Conservation (phyloP, 2,888 invertebrate species). For the Netelia melanura region DNA sequence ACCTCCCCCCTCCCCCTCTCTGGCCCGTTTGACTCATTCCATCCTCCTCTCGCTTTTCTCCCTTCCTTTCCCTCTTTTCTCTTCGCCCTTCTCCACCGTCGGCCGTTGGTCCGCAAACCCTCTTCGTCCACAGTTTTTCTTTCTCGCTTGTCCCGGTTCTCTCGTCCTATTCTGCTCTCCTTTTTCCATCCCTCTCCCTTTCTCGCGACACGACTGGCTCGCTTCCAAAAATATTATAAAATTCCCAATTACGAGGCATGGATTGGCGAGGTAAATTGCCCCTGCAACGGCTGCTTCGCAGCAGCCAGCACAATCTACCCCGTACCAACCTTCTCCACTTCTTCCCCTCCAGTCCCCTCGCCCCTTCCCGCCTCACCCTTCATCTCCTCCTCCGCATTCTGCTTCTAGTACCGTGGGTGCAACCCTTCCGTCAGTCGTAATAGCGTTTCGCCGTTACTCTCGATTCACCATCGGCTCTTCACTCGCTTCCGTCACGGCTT, state of each 20-base stretch:
- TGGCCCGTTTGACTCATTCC: slow-evolving; percentile 61
- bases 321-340: slow-evolving; percentile 31
- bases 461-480: slow-evolving; percentile 51
- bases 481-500: slow-evolving; percentile 46
- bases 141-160: slow-evolving; percentile 50
- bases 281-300: slow-evolving; percentile 77
- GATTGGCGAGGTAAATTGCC: slow-evolving; percentile 83
- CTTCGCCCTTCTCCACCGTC: slow-evolving; percentile 54
- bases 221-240: slow-evolving; percentile 84
- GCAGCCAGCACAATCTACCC: slow-evolving; percentile 60
- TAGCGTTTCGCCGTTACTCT: slow-evolving; percentile 47
- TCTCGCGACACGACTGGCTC: slow-evolving; percentile 79
- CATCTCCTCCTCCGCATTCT: slow-evolving; percentile 24
- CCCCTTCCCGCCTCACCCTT: slow-evolving; percentile 1
- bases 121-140: slow-evolving; percentile 62
- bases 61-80: slow-evolving; percentile 42
- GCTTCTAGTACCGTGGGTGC: slow-evolving; percentile 34
- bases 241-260: slow-evolving; percentile 83
- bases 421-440: slow-evolving; percentile 57
- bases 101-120: slow-evolving; percentile 57
- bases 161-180: slow-evolving; percentile 42
- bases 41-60: slow-evolving; percentile 61
- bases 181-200: slow-evolving; percentile 60
- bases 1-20: slow-evolving; percentile 53
- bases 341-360: background rate